Evolutionary conservation across 37 sponge, comb jelly and placozoan species (phyloP), one percentile per base, ranked within the genome.

Genomic region (Spongilla lacustris): DNA sequence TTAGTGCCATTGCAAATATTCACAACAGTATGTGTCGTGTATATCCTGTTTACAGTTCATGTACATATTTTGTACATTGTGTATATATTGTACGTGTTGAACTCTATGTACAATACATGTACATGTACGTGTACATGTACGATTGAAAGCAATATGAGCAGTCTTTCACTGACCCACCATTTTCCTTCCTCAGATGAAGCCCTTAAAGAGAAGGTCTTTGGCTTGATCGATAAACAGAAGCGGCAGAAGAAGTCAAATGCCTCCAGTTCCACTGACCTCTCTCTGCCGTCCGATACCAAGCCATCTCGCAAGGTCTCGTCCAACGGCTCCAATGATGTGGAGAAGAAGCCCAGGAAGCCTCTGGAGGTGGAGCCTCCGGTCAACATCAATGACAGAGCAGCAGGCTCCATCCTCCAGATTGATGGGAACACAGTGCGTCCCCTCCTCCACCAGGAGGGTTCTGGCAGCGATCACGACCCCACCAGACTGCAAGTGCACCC

Each of bases 181-280:
- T 28, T 49, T 2, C 28, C n/a, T n/a, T n/a, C n/a, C n/a, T n/a
- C 30, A 85, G 91, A 91, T 69, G 78, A 86, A 78, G 86, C 68
- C 12, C 82, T 91, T 10, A 71, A 67, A 4, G 73, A 46, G 8
- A 75, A 77, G 50, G 87, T 91, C 1, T 19, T 76, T 2, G 24
- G 68, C 21, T 30, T 86, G n/a, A 36, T 91, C 13, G 66, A 78
- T 0, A 91, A 86, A 34, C 82, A 91, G 66, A 78, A 86, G 66
- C 80, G 80, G 30, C 50, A 32, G 29, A 33, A 41, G 23, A 79
- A 67, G 24, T 24, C 28, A 29, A 49, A 66, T 29, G 0, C 41
- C 0, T 29, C 77, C 22, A 38, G 38, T 23, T 6, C 34, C 6
- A 32, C 76, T 2, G 77, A 76, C 12, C 4, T 58, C 58, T 13